Percentiles rank a stretch among this genome's conserved stretches.
phyloP scores from a whole-genome alignment of 2,888 invertebrate species.

The Ichneumoninae sp. region DNA sequence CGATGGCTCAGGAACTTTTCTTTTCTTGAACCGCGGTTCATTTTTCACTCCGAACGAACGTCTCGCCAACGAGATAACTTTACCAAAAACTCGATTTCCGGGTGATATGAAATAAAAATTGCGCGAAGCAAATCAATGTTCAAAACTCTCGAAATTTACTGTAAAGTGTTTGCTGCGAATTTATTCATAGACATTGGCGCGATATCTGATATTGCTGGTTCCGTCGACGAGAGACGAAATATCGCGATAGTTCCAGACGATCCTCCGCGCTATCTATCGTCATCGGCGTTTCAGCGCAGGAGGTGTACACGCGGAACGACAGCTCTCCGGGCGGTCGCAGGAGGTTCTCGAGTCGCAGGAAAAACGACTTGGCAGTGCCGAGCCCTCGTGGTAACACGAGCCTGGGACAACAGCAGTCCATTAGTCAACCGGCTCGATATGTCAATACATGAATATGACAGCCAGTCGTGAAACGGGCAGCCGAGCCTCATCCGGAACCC shows the following conservation, averaged over 20 bases:
- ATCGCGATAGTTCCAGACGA: slow-evolving; percentile 7
- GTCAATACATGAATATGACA: slow-evolving; percentile 84
- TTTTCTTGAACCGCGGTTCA: slow-evolving; percentile 51
- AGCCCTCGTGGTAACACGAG: slow-evolving; percentile 82
- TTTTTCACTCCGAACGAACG: slow-evolving; percentile 48
- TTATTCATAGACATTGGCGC: slow-evolving; percentile 6
- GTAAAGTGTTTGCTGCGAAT: background rate
- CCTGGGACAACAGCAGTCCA: slow-evolving; percentile 84
- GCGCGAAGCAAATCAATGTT: slow-evolving; percentile 14
- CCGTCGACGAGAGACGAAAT: background rate
- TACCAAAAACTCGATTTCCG: slow-evolving; percentile 37
- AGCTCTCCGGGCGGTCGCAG: slow-evolving; percentile 38
- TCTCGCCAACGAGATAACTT: slow-evolving; percentile 24
- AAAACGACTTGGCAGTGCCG: slow-evolving; percentile 75
- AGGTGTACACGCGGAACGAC: slow-evolving; percentile 23
- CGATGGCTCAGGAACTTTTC: slow-evolving; percentile 70
- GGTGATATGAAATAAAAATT: slow-evolving; percentile 25
- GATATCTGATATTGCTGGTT: background rate
- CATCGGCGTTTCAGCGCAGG: background rate
- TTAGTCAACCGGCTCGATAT: slow-evolving; percentile 83
- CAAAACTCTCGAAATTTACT: too few species aligned
- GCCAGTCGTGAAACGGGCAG: slow-evolving; percentile 75
- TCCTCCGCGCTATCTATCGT: background rate
- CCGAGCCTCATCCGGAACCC: slow-evolving; percentile 70
- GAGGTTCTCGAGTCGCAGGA: slow-evolving; percentile 69